phyloP scores from a whole-genome alignment of 2,113 vertebrate genomes.

The Zeus faber region DNA sequence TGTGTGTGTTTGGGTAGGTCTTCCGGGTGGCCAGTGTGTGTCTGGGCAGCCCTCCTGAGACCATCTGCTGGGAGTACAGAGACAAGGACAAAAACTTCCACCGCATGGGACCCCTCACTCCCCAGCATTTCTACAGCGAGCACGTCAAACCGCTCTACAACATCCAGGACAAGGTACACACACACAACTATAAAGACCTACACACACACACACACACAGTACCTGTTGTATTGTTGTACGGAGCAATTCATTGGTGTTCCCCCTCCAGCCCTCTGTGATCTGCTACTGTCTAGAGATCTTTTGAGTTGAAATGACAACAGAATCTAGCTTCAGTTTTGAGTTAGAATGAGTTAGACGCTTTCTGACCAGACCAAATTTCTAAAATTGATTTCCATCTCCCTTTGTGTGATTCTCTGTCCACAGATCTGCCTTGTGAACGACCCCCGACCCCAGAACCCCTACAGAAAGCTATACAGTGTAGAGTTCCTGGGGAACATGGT shows the following conservation, averaged over 20 bases:
- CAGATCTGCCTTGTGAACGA: constrained; percentile 97
- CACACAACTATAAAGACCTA: not conserved
- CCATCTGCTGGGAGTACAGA: constrained; percentile 93
- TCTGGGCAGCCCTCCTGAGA: constrained; percentile 91
- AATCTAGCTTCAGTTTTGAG: too few species aligned
- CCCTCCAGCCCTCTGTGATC: too few species aligned
- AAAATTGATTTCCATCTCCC: too few species aligned
- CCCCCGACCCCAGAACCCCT: constrained; percentile 89
- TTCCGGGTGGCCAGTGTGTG: constrained; percentile 92
- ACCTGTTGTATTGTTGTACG: too few species aligned
- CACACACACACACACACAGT: constrained; percentile 1
- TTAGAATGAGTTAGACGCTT: too few species aligned
- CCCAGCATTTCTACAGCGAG: constrained; percentile 88
- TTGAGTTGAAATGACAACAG: too few species aligned
- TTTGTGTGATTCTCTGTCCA: not conserved
- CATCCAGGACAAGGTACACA: constrained; percentile 89
- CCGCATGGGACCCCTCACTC: constrained; percentile 86
- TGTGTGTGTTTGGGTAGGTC: constrained; percentile 84
- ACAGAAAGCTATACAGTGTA: constrained; percentile 88
- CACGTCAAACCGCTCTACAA: constrained; percentile 94
- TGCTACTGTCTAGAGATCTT: too few species aligned
- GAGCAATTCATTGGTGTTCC: too few species aligned
- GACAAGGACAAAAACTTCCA: constrained; percentile 97
- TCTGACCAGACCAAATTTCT: too few species aligned
- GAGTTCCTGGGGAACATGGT: constrained; percentile 95